Evolutionary conservation across 2,797 vertebrate genomes (phyloP).

Genomic region (Epinephelus malabaricus): DNA sequence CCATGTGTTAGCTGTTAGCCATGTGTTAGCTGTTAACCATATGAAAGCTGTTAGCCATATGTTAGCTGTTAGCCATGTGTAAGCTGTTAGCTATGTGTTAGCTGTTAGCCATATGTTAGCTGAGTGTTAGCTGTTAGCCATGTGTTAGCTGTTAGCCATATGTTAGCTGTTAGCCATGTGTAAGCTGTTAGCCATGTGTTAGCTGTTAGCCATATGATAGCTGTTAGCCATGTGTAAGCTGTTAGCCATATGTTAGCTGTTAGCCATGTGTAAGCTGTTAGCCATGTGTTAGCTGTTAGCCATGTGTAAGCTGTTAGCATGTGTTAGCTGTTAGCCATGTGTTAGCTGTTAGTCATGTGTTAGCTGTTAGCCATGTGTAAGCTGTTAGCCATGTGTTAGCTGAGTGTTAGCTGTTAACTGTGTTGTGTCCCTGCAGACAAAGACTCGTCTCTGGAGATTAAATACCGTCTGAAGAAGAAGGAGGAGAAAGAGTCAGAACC

Average conservation of each 20-base stretch:
- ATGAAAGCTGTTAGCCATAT: neutral
- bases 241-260: neutral
- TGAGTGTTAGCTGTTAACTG: neutral
- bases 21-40: neutral
- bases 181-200: slow-evolving; percentile 2
- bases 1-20: slow-evolving; percentile 2
- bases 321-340: slow-evolving; percentile 5
- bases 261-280: neutral
- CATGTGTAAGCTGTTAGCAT: neutral
- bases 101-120: neutral
- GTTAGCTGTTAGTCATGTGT: neutral
- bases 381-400: slow-evolving; percentile 11
- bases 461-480: slow-evolving; percentile 90
- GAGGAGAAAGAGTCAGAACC: slow-evolving; percentile 80
- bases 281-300: slow-evolving; percentile 4
- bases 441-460: slow-evolving; percentile 88
- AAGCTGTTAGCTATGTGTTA: too few species aligned
- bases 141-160: slow-evolving; percentile 5
- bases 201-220: neutral
- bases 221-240: too few species aligned
- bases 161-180: too few species aligned
- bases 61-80: slow-evolving; percentile 5
- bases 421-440: slow-evolving; percentile 76
- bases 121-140: neutral
- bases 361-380: neutral